Evolutionary conservation across 2,113 vertebrate genomes (phyloP).

Genomic region (Passer domesticus): DNA sequence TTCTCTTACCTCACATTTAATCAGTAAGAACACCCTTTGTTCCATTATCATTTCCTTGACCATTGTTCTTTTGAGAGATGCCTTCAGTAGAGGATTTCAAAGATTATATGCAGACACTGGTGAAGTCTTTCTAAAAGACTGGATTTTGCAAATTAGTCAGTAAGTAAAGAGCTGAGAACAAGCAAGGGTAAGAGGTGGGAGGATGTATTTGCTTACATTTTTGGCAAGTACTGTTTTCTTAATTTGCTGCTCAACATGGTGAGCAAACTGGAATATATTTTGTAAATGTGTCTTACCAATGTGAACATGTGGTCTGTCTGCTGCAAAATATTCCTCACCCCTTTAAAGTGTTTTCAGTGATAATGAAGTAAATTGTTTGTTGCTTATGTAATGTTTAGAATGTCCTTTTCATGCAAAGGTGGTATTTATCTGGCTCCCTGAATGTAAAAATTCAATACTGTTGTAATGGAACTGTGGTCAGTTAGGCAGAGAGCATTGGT

Average conservation of each 20-base stretch:
- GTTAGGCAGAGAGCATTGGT: not conserved
- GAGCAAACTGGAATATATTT: not conserved
- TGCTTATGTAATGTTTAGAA: not conserved
- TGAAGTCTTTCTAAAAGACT: not conserved
- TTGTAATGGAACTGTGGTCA: not conserved
- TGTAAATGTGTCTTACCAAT: not conserved
- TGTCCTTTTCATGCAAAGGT: not conserved
- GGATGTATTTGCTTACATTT: not conserved
- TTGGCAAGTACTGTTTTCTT: not conserved
- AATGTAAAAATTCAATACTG: not conserved
- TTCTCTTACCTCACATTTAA: not conserved
- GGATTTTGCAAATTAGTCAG: not conserved
- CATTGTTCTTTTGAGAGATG: not conserved
- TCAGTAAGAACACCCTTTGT: not conserved
- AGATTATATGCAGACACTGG: not conserved
- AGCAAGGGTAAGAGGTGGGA: not conserved
- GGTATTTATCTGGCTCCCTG: not conserved
- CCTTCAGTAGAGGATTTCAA: not conserved
- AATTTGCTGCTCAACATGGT: not conserved
- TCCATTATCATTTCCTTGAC: not conserved
- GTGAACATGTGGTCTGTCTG: not conserved
- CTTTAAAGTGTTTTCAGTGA: not conserved
- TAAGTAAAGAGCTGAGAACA: not conserved
- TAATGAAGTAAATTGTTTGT: not conserved
- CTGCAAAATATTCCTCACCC: not conserved